Conservation (phyloP, 2,113 vertebrate species). For the Gavia stellata region DNA sequence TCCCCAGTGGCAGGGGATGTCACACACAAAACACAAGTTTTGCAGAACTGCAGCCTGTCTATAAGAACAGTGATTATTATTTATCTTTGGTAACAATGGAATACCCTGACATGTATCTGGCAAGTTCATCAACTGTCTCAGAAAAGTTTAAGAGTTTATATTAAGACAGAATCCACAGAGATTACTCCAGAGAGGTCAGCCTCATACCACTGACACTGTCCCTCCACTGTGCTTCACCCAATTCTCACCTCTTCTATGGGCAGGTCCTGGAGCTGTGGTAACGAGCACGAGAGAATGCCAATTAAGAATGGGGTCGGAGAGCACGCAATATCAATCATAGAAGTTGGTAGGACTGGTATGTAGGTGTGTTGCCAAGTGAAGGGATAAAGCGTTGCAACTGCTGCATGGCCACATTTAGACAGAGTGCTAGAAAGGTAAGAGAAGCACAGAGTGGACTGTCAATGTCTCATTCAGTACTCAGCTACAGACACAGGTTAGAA, state of each 20-base stretch:
- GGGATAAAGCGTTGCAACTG: slow-evolving; percentile 90
- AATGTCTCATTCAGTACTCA: background rate
- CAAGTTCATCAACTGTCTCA: background rate
- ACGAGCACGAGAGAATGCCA: slow-evolving; percentile 87
- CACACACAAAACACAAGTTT: background rate
- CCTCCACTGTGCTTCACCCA: background rate
- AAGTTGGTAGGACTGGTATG: slow-evolving; percentile 89
- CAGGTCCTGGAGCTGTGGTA: slow-evolving; percentile 88
- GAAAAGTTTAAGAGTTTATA: background rate
- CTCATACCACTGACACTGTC: background rate
- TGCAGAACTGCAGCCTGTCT: background rate
- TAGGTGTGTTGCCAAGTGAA: slow-evolving; percentile 99
- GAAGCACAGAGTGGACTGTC: slow-evolving; percentile 15
- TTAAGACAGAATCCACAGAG: background rate
- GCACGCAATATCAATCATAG: slow-evolving; percentile 97
- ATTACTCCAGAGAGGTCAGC: background rate
- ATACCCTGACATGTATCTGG: background rate
- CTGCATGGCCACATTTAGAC: slow-evolving; percentile 91
- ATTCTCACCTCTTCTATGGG: slow-evolving; percentile 91
- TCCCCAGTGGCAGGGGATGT: background rate
- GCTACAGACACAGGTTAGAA: background rate
- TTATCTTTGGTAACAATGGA: background rate
- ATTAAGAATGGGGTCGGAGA: slow-evolving; percentile 96
- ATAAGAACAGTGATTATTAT: background rate
- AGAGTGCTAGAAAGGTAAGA: slow-evolving; percentile 78